phyloP scores from a whole-genome alignment of 2,888 invertebrate species.

The Hydraecia micacea region DNA sequence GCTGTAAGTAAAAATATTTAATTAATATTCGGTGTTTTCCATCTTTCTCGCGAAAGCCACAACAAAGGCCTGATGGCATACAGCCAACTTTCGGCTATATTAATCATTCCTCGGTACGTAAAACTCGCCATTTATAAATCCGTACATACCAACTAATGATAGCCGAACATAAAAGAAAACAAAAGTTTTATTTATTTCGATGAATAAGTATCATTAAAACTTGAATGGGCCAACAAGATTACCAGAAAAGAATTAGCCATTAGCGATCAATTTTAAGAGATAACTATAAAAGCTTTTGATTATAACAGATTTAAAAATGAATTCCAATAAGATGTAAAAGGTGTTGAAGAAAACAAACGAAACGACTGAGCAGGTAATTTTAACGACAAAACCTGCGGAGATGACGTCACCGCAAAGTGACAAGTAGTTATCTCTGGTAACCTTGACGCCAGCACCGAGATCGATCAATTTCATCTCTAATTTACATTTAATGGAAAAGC shows the following conservation, averaged over 20 bases:
- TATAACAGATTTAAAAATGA: slow-evolving; percentile 63
- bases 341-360: slow-evolving; percentile 55
- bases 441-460: slow-evolving; percentile 71
- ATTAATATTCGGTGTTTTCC: slow-evolving; percentile 68
- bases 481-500: slow-evolving; percentile 79
- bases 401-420: slow-evolving; percentile 66
- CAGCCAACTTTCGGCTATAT: slow-evolving; percentile 81
- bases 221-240: slow-evolving; percentile 56
- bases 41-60: slow-evolving; percentile 75
- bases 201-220: slow-evolving; percentile 61
- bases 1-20: slow-evolving; percentile 60
- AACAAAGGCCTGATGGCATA: slow-evolving; percentile 81
- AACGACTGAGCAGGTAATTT: slow-evolving; percentile 50
- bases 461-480: slow-evolving; percentile 79
- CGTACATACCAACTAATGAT: slow-evolving; percentile 73
- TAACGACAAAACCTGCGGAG: slow-evolving; percentile 54
- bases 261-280: slow-evolving; percentile 68
- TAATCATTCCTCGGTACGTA: slow-evolving; percentile 82
- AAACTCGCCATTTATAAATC: slow-evolving; percentile 79
- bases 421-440: slow-evolving; percentile 68
- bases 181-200: slow-evolving; percentile 61
- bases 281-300: slow-evolving; percentile 65
- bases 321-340: slow-evolving; percentile 61
- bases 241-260: slow-evolving; percentile 66
- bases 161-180: slow-evolving; percentile 68